A percentile compares a stretch with the other conserved stretches of the same genome.
phyloP scores from a whole-genome alignment of 2,888 invertebrate species.

The Julus scanicus region DNA sequence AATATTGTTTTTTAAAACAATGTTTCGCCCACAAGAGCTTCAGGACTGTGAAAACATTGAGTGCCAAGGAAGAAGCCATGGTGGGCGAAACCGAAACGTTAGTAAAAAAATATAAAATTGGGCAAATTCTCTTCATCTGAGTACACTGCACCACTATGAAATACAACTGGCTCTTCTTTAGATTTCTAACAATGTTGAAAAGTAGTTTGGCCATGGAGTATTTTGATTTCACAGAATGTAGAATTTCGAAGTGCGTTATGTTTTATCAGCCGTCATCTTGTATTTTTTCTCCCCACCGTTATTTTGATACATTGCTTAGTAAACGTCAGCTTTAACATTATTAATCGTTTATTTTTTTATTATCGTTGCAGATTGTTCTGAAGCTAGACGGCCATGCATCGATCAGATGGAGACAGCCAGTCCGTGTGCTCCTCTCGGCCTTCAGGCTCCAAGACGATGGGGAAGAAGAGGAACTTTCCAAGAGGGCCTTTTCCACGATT shows the following conservation, averaged over 20 bases:
- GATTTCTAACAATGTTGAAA: too few relatives aligned
- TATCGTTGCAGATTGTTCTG: slow-evolving; percentile 43
- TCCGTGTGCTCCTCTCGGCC: slow-evolving; percentile 54
- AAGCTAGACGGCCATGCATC: slow-evolving; percentile 45
- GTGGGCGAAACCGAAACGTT: too few relatives aligned
- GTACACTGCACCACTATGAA: too few relatives aligned
- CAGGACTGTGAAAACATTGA: too few relatives aligned
- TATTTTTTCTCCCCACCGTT: background rate
- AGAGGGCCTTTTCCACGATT: slow-evolving; percentile 67
- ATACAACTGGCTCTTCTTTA: too few relatives aligned
- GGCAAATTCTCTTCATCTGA: too few relatives aligned
- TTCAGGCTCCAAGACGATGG: slow-evolving; percentile 25
- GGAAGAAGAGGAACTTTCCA: slow-evolving; percentile 56
- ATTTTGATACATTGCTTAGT: background rate
- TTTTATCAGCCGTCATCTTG: background rate
- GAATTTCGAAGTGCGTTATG: background rate
- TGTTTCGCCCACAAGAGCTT: too few relatives aligned
- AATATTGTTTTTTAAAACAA: too few relatives aligned
- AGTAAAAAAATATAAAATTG: too few relatives aligned
- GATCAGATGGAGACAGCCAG: slow-evolving; percentile 49
- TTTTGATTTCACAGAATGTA: background rate
- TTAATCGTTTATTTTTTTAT: background rate
- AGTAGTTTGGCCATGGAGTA: background rate
- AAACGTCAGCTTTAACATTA: background rate
- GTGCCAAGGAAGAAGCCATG: too few relatives aligned